phyloP scores from a whole-genome alignment of 2,888 invertebrate genomes.

The Pandemis heparana region DNA sequence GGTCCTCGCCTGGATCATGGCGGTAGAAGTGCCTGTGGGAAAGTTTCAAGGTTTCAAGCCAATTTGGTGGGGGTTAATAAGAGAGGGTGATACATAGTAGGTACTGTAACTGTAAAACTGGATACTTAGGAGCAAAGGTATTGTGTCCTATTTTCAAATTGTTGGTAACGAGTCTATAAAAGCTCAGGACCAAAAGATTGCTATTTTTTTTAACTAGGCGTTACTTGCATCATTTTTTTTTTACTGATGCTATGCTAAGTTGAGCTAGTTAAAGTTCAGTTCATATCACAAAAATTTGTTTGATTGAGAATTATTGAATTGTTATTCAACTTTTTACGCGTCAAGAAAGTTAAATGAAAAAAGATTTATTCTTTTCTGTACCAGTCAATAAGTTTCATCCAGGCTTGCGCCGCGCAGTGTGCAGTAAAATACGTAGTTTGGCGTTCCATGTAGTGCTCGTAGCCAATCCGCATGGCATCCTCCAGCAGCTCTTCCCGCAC shows the following conservation, averaged over 20 bases:
- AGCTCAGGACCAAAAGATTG: not conserved
- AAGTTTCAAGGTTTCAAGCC: too few relatives aligned
- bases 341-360: not conserved
- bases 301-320: too few relatives aligned
- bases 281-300: too few relatives aligned
- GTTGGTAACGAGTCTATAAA: not conserved
- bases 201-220: not conserved
- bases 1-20: slow-evolving; percentile 80
- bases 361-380: slow-evolving; percentile 42
- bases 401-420: slow-evolving; percentile 74
- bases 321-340: too few relatives aligned
- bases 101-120: too few relatives aligned
- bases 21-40: slow-evolving; percentile 71
- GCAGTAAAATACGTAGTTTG: slow-evolving; percentile 69
- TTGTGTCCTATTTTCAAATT: too few relatives aligned
- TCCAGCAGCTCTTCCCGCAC: slow-evolving; percentile 78
- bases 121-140: too few relatives aligned
- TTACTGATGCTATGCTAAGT: too few relatives aligned
- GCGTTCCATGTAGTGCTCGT: slow-evolving; percentile 70
- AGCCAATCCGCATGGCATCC: slow-evolving; percentile 61
- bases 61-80: too few relatives aligned
- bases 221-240: not conserved
- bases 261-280: too few relatives aligned
- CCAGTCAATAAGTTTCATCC: slow-evolving; percentile 77
- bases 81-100: too few relatives aligned